phyloP scores from a whole-genome alignment of 2,113 vertebrate genomes.

The Sigmodon hispidus region DNA sequence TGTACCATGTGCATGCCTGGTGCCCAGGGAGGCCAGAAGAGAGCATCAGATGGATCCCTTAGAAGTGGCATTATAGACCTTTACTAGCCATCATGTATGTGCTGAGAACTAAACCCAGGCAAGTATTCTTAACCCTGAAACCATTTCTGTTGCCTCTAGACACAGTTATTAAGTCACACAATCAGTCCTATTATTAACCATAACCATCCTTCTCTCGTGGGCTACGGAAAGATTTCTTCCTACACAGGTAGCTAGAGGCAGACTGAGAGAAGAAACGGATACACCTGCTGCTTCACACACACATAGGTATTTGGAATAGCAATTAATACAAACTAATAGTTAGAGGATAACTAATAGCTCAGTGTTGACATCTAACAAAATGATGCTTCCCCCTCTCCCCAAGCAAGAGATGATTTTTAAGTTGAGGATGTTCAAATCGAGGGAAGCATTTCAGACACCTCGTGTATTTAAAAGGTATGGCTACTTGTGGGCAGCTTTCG shows the following conservation, averaged over 20 bases:
- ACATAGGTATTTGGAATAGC: background rate
- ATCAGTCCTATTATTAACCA: background rate
- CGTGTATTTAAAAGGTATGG: background rate
- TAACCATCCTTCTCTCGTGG: background rate
- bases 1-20: background rate
- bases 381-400: background rate
- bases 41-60: background rate
- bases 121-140: background rate
- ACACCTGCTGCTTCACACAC: conserved; percentile 2
- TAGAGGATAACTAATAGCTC: conserved; percentile 39
- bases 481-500: background rate
- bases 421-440: conserved; percentile 42
- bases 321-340: conserved; percentile 9
- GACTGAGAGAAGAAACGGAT: background rate
- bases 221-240: background rate
- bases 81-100: background rate
- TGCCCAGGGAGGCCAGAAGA: background rate
- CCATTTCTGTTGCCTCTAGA: background rate
- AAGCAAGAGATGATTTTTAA: conserved; percentile 49
- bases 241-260: background rate
- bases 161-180: background rate
- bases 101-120: background rate
- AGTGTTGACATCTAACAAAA: conserved; percentile 42
- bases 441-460: conserved; percentile 9
- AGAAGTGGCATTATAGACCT: background rate